These are phyloP conservation scores for Cyprichromis sp. DNA, from an alignment of 2,113 vertebrate genomes.

Conservation along the genomic window DNA sequence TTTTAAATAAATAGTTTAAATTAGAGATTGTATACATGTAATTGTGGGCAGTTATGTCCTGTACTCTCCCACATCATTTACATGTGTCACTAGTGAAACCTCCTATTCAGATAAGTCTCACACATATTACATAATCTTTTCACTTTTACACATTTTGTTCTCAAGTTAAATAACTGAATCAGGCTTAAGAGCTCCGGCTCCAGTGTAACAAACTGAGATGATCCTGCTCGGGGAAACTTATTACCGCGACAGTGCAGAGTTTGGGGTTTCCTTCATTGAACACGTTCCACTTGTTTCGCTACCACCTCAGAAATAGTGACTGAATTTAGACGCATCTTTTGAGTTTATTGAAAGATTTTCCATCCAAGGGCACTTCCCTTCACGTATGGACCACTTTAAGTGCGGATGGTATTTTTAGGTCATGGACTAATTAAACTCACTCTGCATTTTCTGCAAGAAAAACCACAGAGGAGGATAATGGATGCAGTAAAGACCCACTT, in stretches of 20 bases:
- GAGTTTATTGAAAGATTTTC: neutral
- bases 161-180: neutral
- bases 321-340: neutral
- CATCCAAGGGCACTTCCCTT: neutral
- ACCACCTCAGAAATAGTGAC: neutral
- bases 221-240: neutral
- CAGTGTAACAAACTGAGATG: neutral
- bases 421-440: neutral
- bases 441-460: neutral
- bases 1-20: neutral
- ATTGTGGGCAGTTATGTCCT: neutral
- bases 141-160: neutral
- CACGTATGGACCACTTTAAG: neutral
- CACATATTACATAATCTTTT: neutral
- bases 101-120: neutral
- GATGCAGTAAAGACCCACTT: neutral
- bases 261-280: neutral
- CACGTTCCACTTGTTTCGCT: neutral
- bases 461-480: neutral
- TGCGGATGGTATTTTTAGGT: neutral
- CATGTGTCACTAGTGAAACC: neutral
- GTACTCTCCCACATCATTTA: neutral
- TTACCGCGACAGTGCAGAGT: neutral
- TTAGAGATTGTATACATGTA: neutral
- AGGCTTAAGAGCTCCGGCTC: neutral